These are phyloP conservation scores for Strigamia maritima DNA, from an alignment of 2,888 invertebrate species.

Conservation along the genomic window DNA sequence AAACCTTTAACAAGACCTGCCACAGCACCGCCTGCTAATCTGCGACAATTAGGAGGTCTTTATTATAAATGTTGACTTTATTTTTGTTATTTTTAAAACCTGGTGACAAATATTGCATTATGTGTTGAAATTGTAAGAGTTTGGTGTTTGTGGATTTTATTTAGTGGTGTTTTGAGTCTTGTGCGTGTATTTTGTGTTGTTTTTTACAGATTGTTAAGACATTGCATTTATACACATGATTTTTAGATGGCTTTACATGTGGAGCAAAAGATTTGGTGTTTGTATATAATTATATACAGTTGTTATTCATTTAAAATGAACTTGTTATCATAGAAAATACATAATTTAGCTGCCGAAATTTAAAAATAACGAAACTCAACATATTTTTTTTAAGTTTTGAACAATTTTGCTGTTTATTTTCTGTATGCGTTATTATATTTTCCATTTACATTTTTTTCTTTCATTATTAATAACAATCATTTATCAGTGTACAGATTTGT, in stretches of 20 bases:
- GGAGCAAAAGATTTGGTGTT: neutral
- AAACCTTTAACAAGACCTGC: neutral
- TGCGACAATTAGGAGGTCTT: neutral
- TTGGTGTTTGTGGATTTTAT: neutral
- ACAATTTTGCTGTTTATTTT: neutral
- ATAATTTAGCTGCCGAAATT: neutral
- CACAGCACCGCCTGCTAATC: slow-evolving; percentile 30
- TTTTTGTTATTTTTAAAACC: neutral
- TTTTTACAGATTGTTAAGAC: neutral
- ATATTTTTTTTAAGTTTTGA: neutral
- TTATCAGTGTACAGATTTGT: neutral
- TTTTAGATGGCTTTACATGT: neutral
- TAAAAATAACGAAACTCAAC: neutral
- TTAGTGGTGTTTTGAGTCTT: neutral
- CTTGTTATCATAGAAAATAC: neutral
- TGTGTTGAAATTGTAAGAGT: neutral
- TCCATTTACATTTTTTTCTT: neutral
- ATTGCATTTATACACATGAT: neutral
- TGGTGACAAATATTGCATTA: neutral
- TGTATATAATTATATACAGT: neutral
- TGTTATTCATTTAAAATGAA: neutral
- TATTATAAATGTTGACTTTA: slow-evolving; percentile 28
- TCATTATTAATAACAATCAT: slow-evolving; percentile 5
- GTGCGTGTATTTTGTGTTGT: neutral
- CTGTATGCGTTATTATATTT: too few relatives aligned